Evolutionary conservation across 64 coral and sea anemone species (phyloP), one percentile per base, ranked within the genome.

Genomic region (Pachyseris speciosa): DNA sequence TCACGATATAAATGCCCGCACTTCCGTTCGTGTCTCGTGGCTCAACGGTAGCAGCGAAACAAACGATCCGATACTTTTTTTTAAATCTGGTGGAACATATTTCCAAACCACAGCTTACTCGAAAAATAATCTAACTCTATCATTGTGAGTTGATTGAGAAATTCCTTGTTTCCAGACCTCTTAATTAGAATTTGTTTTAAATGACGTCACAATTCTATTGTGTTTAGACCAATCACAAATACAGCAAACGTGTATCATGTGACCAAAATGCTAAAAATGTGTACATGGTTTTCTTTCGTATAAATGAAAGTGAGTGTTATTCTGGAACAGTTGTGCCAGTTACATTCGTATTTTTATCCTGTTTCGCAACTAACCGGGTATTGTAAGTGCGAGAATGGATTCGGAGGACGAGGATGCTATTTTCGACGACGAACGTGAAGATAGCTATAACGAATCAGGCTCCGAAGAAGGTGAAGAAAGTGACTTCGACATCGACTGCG

Each of bases 401-500:
- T 95, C 94, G 29, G 97, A 94, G 58, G 97, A 99, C 50, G 97
- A 99, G 2, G 97, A 99, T 75, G 88, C 90, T 20, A 90, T 95
- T 50, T 89, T 90, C 64, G 90, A 92, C 51, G 92, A 98, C 31
- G 96, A 94, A 45, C 88, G 78, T 47, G 85, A 96, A 51, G 97
- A 95, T 45, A 99, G 97, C 40, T 94, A 25, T 25, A 84, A 91
- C 52, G 94, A 95, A 49, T 75, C 72, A 25, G 89, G 73, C 67
- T 90, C 90, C 19, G 96, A 93, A 72, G 89, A 98, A 39, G 96
- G 66, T 29, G 96, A 92, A 22, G 87, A 92, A 44, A 95, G 97
- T 60, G 95, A 97, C 76, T 99, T 99, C 78, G 97, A 99, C 67
- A 93, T 95, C 73, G 94, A 92, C 47, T 99, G 94, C 53, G 97